A percentile compares a stretch with the other conserved stretches of the same genome.
Evolutionary conservation across 1,140 invertebrate species (phyloP).

Genomic region (Scaptomyza graminum): DNA sequence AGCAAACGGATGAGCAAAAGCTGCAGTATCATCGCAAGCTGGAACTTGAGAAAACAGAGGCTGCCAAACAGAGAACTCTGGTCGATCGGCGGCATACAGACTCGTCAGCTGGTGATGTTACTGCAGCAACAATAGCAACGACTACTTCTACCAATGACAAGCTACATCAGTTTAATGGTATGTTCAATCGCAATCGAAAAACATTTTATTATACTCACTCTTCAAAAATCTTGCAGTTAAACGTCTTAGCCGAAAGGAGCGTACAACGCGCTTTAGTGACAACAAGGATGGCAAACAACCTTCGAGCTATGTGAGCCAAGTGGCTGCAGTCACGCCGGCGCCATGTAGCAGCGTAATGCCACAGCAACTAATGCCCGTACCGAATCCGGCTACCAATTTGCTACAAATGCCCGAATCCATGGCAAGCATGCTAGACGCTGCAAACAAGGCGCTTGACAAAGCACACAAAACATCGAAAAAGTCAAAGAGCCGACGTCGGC

Average conservation of each 20-base stretch:
- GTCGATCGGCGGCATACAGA: constrained; percentile 32
- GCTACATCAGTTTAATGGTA: constrained; percentile 67
- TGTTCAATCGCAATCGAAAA: neutral
- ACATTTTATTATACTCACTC: neutral
- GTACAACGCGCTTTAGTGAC: constrained; percentile 79
- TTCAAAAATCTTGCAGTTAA: constrained; percentile 49
- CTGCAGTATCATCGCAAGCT: constrained; percentile 59
- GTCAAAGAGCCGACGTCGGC: constrained; percentile 41
- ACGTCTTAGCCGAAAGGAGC: constrained; percentile 69
- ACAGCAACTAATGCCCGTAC: constrained; percentile 56
- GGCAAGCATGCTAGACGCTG: constrained; percentile 59
- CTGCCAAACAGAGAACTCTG: neutral
- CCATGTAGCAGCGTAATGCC: constrained; percentile 17
- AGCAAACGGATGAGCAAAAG: constrained; percentile 64
- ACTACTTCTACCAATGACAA: constrained; percentile 52
- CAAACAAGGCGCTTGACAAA: constrained; percentile 66
- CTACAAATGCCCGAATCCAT: constrained; percentile 71
- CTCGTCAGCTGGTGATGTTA: constrained; percentile 13
- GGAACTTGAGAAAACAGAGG: constrained; percentile 46
- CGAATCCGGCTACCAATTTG: constrained; percentile 68
- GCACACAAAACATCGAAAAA: constrained; percentile 55
- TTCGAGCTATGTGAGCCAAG: constrained; percentile 59
- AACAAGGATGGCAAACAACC: constrained; percentile 74
- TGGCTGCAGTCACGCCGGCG: constrained; percentile 42
- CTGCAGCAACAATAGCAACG: constrained; percentile 9